These are phyloP conservation scores for Tanytarsus gracilentus DNA, from an alignment of 2,888 invertebrate genomes.

Conservation along the genomic window DNA sequence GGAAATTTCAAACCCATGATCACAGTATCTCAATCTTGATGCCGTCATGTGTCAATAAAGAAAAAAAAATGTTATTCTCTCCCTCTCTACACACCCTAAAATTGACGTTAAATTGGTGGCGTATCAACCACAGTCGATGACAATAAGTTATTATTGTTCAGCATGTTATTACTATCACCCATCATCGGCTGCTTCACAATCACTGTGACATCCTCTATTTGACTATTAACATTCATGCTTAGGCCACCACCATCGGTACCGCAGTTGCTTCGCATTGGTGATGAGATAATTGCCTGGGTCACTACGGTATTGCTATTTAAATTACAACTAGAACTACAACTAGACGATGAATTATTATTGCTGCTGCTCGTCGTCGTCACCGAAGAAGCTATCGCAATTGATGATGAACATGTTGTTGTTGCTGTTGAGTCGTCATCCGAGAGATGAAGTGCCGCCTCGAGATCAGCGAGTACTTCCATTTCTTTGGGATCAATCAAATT, in stretches of 20 bases:
- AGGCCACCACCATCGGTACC: constrained; percentile 1
- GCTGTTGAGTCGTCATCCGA: constrained; percentile 45
- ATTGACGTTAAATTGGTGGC: constrained; percentile 27
- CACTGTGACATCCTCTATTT: constrained; percentile 26
- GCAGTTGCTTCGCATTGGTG: background rate
- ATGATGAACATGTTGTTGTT: constrained; percentile 32
- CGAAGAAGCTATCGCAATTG: no score
- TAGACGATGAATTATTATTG: constrained; percentile 30
- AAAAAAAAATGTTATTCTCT: background rate
- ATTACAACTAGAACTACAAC: constrained; percentile 28
- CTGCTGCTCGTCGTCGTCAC: constrained; percentile 32
- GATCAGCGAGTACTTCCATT: constrained; percentile 86
- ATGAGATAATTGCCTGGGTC: constrained; percentile 28
- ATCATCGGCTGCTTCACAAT: constrained; percentile 25
- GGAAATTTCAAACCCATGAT: no score
- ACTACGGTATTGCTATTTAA: constrained; percentile 28
- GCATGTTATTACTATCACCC: constrained; percentile 18
- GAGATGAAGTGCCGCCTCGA: constrained; percentile 72
- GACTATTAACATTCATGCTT: constrained; percentile 16
- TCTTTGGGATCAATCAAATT: constrained; percentile 91
- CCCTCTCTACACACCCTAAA: constrained; percentile 5
- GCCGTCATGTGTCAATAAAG: background rate
- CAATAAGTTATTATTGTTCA: constrained; percentile 26
- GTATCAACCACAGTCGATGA: constrained; percentile 2
- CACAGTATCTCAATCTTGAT: background rate